phyloP scores from a whole-genome alignment of 2,113 vertebrate genomes.

The Rousettus leschenaultii region DNA sequence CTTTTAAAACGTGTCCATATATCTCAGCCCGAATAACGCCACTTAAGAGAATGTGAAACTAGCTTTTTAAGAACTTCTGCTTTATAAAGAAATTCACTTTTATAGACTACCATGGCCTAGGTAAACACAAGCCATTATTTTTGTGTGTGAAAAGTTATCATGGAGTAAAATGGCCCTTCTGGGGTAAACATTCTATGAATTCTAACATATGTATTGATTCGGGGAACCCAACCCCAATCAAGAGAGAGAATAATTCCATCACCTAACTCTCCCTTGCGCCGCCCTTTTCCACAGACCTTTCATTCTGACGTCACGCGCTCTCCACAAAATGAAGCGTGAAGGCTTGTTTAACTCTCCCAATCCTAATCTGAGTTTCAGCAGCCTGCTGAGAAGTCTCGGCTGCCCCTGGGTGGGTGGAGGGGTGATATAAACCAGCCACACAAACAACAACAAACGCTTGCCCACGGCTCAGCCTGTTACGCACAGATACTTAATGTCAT shows the following conservation, averaged over 20 bases:
- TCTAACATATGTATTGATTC: neutral
- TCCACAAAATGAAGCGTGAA: neutral
- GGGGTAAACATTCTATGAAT: neutral
- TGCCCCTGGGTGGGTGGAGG: neutral
- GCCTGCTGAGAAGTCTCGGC: neutral
- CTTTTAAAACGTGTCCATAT: neutral
- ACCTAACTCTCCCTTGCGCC: neutral
- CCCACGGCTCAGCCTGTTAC: neutral
- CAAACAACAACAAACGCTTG: no score
- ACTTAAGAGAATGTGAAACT: neutral
- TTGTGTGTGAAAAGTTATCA: neutral
- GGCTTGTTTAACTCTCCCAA: neutral
- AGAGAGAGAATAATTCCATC: neutral
- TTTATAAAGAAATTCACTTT: neutral
- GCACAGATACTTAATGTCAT: fast-evolving
- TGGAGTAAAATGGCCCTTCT: neutral
- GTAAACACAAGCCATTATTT: neutral
- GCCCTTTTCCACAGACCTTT: neutral
- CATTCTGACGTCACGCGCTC: neutral
- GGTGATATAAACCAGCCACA: neutral
- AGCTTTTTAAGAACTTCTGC: neutral
- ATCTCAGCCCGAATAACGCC: neutral
- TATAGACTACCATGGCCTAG: neutral
- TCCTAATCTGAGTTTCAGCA: neutral
- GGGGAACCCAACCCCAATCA: neutral